A percentile compares a stretch with the other conserved stretches of the same genome.
Evolutionary conservation across 2,888 invertebrate species (phyloP).

Genomic region (Dryomyza anilis): DNA sequence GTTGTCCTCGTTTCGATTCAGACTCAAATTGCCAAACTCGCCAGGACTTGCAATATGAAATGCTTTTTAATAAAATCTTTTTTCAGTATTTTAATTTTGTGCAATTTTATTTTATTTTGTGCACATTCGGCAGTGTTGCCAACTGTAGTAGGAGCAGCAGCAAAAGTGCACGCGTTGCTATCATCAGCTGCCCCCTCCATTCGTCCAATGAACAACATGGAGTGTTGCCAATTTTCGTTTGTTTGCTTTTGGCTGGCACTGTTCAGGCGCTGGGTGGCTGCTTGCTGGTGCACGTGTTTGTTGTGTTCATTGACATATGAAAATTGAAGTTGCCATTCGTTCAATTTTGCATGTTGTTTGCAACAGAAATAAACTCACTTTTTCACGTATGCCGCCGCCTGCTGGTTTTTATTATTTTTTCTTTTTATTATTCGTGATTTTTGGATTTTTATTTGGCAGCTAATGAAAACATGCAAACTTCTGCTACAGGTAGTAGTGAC

Average conservation of each 20-base stretch:
- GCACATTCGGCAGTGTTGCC: not conserved
- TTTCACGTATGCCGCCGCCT: not conserved
- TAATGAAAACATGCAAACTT: conserved; percentile 14
- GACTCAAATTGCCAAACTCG: not conserved
- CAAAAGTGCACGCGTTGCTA: conserved; percentile 8
- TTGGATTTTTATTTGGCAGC: conserved; percentile 13
- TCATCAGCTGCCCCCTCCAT: conserved; percentile 1
- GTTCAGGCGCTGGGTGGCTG: not conserved
- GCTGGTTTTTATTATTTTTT: not conserved
- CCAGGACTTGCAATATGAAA: not conserved
- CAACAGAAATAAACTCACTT: not conserved
- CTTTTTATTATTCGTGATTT: not conserved
- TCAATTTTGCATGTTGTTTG: not conserved
- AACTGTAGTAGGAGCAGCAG: not conserved
- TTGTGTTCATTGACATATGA: conserved; percentile 21
- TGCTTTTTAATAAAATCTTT: not conserved
- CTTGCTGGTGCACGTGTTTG: conserved; percentile 4
- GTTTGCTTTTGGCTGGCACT: not conserved
- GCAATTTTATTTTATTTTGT: not conserved
- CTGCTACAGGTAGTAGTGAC: not conserved
- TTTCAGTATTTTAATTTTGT: not conserved
- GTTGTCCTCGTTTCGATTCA: not conserved
- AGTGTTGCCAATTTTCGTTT: not conserved
- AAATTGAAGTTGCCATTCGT: conserved; percentile 21
- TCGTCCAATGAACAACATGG: not conserved